These are phyloP conservation scores for Drosophila lacteicornis DNA, from an alignment of 1,140 invertebrate species.

Conservation along the genomic window DNA sequence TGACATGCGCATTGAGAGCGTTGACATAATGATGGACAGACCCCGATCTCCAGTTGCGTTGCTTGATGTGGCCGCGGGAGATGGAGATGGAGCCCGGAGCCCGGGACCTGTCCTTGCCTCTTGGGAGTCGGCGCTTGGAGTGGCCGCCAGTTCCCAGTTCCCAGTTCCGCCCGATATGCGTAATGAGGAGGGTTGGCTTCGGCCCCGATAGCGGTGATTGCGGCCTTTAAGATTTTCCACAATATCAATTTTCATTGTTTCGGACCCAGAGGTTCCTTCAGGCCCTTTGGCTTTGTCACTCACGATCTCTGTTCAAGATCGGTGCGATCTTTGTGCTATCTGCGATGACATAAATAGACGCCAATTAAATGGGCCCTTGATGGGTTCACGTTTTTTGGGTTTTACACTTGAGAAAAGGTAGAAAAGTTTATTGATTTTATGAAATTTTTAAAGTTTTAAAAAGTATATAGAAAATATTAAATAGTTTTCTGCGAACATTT, in stretches of 20 bases:
- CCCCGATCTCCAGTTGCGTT: constrained; percentile 46
- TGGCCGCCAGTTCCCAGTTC: constrained; percentile 6
- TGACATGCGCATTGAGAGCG: constrained; percentile 84
- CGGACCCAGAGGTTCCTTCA: not conserved
- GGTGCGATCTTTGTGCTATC: constrained; percentile 73
- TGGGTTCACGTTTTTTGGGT: constrained; percentile 51
- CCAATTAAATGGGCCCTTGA: constrained; percentile 74
- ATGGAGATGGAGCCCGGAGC: constrained; percentile 34
- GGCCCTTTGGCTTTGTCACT: constrained; percentile 65
- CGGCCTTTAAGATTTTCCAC: constrained; percentile 74
- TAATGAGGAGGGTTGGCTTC: constrained; percentile 59
- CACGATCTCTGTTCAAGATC: constrained; percentile 68
- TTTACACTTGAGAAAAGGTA: constrained; percentile 1
- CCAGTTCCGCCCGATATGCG: constrained; percentile 57
- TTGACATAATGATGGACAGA: constrained; percentile 85
- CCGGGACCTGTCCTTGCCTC: constrained; percentile 41
- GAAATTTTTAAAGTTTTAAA: no score
- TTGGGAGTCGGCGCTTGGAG: constrained; percentile 50
- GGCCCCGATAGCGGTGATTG: constrained; percentile 53
- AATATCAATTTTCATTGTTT: constrained; percentile 82
- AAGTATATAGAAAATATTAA: no score
- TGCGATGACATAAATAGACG: constrained; percentile 77
- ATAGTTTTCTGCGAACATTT: no score
- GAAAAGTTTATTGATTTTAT: no score
- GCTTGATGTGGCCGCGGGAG: constrained; percentile 54